Evolutionary conservation across 2,113 vertebrate genomes (phyloP).

Genomic region (Xiphophorus couchianus): DNA sequence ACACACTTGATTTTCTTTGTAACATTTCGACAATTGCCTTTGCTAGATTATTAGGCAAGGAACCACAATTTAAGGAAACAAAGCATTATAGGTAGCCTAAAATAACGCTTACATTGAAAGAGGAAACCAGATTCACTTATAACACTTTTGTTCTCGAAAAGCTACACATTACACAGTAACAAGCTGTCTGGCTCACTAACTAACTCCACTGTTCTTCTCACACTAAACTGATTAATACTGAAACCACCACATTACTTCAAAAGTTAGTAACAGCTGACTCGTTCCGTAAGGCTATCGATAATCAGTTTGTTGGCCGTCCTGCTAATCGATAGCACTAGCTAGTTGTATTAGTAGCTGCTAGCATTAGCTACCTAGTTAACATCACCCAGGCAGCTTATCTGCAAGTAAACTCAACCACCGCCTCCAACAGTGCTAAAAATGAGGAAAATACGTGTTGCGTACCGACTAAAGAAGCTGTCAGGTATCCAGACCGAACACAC

Average conservation of each 20-base stretch:
- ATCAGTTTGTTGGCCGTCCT: neutral
- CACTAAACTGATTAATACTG: neutral
- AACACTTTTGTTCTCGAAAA: neutral
- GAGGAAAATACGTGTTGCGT: neutral
- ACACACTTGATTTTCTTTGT: too few species aligned
- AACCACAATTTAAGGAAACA: neutral
- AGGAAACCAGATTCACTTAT: neutral
- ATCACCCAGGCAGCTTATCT: neutral
- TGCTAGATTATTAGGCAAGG: too few species aligned
- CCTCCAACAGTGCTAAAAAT: too few species aligned
- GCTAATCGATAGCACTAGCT: neutral
- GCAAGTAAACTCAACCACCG: neutral
- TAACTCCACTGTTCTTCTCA: neutral
- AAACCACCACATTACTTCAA: neutral
- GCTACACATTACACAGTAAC: neutral
- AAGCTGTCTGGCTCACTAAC: neutral
- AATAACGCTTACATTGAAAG: neutral
- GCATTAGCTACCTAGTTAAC: conserved; percentile 46
- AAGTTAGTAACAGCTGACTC: neutral
- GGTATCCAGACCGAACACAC: neutral
- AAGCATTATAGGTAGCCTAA: neutral
- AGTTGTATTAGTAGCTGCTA: conserved; percentile 30
- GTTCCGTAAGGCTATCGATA: neutral
- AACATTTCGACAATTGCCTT: too few species aligned
- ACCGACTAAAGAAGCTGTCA: conserved; percentile 11